phyloP scores from a whole-genome alignment of 1,140 invertebrate species.

The Vanessa atalanta region DNA sequence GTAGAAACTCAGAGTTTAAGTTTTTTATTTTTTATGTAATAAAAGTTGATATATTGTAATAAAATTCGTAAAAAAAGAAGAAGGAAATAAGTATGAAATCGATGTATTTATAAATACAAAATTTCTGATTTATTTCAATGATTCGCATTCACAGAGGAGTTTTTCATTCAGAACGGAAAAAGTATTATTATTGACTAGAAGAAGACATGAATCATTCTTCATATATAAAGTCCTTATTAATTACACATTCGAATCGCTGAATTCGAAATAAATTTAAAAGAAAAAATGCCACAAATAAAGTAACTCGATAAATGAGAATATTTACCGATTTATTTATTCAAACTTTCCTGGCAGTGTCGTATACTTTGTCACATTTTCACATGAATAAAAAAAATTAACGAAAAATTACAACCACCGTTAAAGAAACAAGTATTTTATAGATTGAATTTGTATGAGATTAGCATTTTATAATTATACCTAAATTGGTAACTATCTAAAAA shows the following conservation, averaged over 20 bases:
- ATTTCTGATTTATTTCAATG: not conserved
- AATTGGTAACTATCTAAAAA: conserved; percentile 41
- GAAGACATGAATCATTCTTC: conserved; percentile 10
- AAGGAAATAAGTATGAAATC: not conserved
- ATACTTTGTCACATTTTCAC: not conserved
- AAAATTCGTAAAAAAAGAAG: no score
- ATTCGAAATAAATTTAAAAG: not conserved
- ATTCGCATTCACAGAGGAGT: not conserved
- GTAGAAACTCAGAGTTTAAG: no score
- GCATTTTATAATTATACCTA: conserved; percentile 29
- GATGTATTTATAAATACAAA: not conserved
- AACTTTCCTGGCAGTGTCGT: not conserved
- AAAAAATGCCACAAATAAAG: not conserved
- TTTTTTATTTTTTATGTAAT: no score
- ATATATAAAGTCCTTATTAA: not conserved
- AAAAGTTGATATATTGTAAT: no score
- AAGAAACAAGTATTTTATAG: not conserved
- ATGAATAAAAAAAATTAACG: not conserved
- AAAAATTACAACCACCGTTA: not conserved
- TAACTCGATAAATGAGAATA: not conserved
- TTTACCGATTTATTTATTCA: not conserved
- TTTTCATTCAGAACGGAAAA: not conserved
- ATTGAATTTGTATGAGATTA: not conserved
- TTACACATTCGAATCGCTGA: not conserved
- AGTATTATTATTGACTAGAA: conserved; percentile 18